Evolutionary conservation across 2,797 vertebrate species (phyloP).

Genomic region (Lepus townsendii): DNA sequence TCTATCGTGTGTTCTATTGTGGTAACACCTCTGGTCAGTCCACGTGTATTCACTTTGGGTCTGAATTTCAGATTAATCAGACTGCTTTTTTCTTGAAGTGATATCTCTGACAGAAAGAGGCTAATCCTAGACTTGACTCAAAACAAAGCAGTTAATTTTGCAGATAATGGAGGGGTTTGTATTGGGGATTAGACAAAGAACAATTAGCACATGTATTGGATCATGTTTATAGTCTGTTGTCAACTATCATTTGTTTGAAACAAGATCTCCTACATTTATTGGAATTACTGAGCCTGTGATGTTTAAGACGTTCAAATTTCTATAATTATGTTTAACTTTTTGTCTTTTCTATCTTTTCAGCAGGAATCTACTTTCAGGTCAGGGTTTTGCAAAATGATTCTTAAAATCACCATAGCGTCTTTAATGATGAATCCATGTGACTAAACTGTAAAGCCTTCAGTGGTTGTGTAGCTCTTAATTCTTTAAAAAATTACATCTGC

Average conservation of each 20-base stretch:
- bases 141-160: background rate
- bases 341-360: constrained; percentile 6
- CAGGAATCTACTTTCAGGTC: constrained; percentile 1
- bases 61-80: constrained; percentile 8
- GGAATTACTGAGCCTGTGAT: constrained; percentile 1
- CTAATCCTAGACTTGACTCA: constrained; percentile 36
- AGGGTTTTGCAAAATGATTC: constrained; percentile 35
- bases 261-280: constrained; percentile 35
- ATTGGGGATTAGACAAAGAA: constrained; percentile 39
- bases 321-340: constrained; percentile 49
- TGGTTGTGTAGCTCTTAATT: background rate
- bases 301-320: constrained; percentile 54
- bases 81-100: background rate
- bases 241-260: constrained; percentile 65
- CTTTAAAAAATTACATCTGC: background rate
- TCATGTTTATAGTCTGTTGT: constrained; percentile 48
- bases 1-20: background rate
- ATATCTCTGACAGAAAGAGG: background rate
- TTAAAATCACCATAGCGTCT: background rate
- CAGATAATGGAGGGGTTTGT: background rate
- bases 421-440: constrained; percentile 28
- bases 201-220: constrained; percentile 44
- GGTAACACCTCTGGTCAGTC: background rate
- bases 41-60: background rate
- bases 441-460: constrained; percentile 33